Conservation (phyloP, 2,888 invertebrate species). For the Ellobium chinense region DNA sequence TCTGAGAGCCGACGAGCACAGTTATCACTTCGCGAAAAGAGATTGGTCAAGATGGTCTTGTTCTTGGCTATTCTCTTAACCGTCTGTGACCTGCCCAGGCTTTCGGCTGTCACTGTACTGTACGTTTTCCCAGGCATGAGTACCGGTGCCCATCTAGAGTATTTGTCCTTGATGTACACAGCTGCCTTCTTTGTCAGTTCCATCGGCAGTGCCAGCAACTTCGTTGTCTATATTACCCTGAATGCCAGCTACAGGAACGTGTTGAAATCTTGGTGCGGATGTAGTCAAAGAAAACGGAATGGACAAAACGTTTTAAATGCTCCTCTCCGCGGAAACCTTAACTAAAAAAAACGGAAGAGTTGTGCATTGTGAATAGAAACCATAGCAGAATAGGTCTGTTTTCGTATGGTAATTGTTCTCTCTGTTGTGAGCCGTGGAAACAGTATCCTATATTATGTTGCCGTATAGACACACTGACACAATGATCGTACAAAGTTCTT, state of each 20-base stretch:
- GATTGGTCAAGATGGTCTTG: neutral
- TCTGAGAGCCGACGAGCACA: neutral
- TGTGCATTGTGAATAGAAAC: no score
- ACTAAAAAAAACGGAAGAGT: no score
- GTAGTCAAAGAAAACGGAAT: no score
- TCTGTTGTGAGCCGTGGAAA: no score
- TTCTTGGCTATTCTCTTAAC: neutral
- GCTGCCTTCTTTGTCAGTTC: neutral
- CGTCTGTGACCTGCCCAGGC: neutral
- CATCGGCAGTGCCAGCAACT: neutral
- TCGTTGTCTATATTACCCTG: neutral
- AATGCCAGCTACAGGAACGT: neutral
- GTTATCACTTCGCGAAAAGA: neutral
- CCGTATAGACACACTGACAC: no score
- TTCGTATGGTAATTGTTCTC: no score
- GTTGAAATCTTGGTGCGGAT: neutral
- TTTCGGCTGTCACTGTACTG: neutral
- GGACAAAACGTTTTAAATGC: no score
- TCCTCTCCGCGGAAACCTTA: no score
- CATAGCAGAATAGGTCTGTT: no score
- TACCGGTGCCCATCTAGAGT: neutral
- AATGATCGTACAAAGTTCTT: no score
- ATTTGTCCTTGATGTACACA: neutral
- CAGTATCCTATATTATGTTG: no score
- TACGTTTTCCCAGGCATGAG: neutral